These are phyloP conservation scores for Quadroppia sp. DNA, from an alignment of 2,888 invertebrate species.

Conservation along the genomic window DNA sequence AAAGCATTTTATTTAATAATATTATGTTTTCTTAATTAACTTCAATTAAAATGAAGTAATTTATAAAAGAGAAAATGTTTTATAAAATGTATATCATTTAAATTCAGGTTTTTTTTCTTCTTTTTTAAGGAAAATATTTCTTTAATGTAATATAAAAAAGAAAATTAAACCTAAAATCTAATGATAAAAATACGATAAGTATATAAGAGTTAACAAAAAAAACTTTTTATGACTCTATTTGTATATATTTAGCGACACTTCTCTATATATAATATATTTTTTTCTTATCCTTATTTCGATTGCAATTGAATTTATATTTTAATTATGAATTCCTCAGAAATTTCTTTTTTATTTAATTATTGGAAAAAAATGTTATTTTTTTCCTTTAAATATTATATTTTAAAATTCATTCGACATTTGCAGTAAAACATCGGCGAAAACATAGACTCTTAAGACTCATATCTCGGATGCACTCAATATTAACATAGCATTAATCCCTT, in stretches of 20 bases:
- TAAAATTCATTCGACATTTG: background rate
- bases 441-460: background rate
- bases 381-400: background rate
- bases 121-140: background rate
- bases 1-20: background rate
- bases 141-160: no score
- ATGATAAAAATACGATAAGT: no score
- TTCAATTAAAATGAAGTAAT: background rate
- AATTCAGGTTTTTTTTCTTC: background rate
- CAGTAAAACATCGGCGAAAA: background rate
- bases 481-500: constrained; percentile 6
- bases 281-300: no score
- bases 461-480: background rate
- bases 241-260: no score
- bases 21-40: background rate
- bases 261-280: no score
- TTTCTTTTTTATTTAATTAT: background rate
- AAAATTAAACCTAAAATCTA: no score
- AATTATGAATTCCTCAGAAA: constrained; percentile 7
- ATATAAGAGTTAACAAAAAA: no score
- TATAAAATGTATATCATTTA: no score
- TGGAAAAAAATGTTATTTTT: background rate
- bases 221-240: no score
- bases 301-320: background rate
- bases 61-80: background rate